These are phyloP conservation scores for Periophthalmodon schlosseri DNA, from an alignment of 2,113 vertebrate species.

Conservation along the genomic window DNA sequence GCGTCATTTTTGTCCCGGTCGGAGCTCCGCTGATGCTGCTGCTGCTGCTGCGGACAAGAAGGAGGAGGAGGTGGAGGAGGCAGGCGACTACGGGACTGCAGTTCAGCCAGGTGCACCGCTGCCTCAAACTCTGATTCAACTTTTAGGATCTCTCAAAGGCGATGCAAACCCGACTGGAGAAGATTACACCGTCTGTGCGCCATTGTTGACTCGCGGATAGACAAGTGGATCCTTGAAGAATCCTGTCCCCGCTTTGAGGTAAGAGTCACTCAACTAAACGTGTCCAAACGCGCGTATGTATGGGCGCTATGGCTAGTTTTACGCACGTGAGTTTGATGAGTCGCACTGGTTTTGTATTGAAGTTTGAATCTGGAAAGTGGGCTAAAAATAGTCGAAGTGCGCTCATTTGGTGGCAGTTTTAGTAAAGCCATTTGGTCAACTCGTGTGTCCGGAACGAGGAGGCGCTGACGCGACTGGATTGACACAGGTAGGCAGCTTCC, in stretches of 20 bases:
- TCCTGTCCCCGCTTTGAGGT: constrained; percentile 41
- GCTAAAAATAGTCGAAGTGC: not conserved
- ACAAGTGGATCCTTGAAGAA: constrained; percentile 45
- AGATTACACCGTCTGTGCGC: constrained; percentile 21
- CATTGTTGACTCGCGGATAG: constrained; percentile 43
- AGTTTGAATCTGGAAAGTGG: constrained; percentile 17
- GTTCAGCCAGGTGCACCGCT: constrained; percentile 55
- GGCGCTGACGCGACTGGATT: not conserved
- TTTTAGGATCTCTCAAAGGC: not conserved
- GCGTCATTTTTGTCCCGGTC: constrained; percentile 59
- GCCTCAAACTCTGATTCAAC: constrained; percentile 38
- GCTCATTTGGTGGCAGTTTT: not conserved
- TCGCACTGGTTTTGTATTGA: not conserved
- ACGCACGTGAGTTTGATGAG: not conserved
- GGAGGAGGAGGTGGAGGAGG: constrained; percentile 11
- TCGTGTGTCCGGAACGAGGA: not conserved
- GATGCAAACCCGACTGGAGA: not conserved
- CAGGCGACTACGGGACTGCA: constrained; percentile 25
- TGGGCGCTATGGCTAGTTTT: not conserved
- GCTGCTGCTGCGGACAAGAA: constrained; percentile 25
- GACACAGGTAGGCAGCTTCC: constrained; percentile 6
- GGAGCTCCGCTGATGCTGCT: constrained; percentile 27
- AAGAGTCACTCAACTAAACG: constrained; percentile 33
- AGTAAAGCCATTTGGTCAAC: not conserved
- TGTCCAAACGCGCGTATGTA: not conserved